A percentile compares a stretch with the other conserved stretches of the same genome.
Evolutionary conservation across 2,888 invertebrate genomes (phyloP).

Genomic region (Drosophila mimica): DNA sequence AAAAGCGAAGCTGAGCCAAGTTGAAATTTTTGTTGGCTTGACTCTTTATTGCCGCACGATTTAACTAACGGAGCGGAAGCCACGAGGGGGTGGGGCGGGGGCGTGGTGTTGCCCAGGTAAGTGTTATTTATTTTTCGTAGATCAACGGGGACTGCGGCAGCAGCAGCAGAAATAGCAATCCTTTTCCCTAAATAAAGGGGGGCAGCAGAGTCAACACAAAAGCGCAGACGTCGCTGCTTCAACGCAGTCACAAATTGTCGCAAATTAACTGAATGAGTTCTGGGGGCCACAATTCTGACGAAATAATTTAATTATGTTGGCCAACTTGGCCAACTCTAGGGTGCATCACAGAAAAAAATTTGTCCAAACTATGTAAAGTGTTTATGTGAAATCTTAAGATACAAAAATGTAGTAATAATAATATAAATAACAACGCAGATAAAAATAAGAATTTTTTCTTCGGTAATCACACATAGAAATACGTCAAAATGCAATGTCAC

Average conservation of each 20-base stretch:
- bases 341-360: not conserved
- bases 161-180: slow-evolving; percentile 27
- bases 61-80: slow-evolving; percentile 46
- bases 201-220: slow-evolving; percentile 31
- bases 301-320: slow-evolving; percentile 74
- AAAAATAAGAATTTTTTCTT: no score
- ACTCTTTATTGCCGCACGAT: slow-evolving; percentile 70
- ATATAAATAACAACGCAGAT: no score
- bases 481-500: no score
- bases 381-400: no score
- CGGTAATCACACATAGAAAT: no score
- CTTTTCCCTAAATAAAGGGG: slow-evolving; percentile 16
- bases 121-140: slow-evolving; percentile 41
- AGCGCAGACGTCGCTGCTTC: slow-evolving; percentile 52
- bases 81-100: not conserved
- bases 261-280: slow-evolving; percentile 76
- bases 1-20: slow-evolving; percentile 31
- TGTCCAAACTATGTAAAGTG: no score
- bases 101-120: slow-evolving; percentile 29
- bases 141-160: not conserved
- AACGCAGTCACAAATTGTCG: slow-evolving; percentile 59
- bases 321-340: slow-evolving; percentile 13
- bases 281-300: slow-evolving; percentile 41
- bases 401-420: no score
- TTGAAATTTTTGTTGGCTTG: slow-evolving; percentile 56